These are phyloP conservation scores for Nannospalax galili DNA, from an alignment of 2,113 vertebrate species.

Conservation along the genomic window DNA sequence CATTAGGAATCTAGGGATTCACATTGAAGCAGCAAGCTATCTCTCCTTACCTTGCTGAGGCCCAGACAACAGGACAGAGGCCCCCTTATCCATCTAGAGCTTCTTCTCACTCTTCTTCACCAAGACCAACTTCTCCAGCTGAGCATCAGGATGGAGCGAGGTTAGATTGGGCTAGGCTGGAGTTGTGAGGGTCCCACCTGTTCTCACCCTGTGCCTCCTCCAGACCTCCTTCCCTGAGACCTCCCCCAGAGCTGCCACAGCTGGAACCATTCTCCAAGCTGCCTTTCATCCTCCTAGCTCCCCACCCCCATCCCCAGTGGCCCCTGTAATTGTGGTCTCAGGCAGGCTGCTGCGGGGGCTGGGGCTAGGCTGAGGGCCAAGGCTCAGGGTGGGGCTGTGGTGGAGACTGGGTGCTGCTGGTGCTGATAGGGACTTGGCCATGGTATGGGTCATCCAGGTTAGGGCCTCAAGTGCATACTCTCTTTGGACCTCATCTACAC, in stretches of 20 bases:
- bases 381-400: conserved; percentile 49
- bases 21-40: not conserved
- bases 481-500: not conserved
- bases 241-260: conserved; percentile 60
- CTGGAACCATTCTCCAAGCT: conserved; percentile 77
- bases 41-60: not conserved
- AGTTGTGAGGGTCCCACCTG: conserved; percentile 62
- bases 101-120: conserved; percentile 25
- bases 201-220: conserved; percentile 42
- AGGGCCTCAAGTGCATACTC: not conserved
- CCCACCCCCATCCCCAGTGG: conserved; percentile 60
- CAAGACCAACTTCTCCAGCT: not conserved
- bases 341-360: conserved; percentile 67
- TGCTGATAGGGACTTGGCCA: conserved; percentile 53
- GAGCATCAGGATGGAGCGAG: not conserved
- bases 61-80: not conserved
- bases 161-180: not conserved
- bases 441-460: not conserved
- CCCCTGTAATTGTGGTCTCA: conserved; percentile 81
- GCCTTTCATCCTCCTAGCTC: conserved; percentile 65
- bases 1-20: not conserved
- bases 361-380: conserved; percentile 70
- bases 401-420: conserved; percentile 28
- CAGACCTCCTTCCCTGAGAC: not conserved
- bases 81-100: not conserved